phyloP scores from a whole-genome alignment of 2,113 vertebrate species.

The Chionomys nivalis region DNA sequence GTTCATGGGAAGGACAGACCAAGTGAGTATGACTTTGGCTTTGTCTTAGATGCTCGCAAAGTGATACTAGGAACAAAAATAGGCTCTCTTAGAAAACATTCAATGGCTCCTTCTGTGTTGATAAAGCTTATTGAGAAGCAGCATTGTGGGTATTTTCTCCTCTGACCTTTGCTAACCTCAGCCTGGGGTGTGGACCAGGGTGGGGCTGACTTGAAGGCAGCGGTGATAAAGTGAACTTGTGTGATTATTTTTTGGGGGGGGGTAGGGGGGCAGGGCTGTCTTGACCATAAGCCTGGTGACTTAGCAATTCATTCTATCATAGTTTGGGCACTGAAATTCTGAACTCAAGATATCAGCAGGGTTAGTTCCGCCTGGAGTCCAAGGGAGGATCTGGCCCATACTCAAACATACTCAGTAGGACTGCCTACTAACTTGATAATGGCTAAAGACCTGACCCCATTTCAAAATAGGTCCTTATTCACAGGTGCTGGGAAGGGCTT shows the following conservation, averaged over 20 bases:
- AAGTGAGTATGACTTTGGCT: not conserved
- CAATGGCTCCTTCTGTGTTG: not conserved
- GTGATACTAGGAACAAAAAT: slow-evolving; percentile 43
- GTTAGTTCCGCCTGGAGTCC: rapidly evolving
- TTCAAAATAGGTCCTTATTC: not conserved
- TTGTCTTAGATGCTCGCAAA: slow-evolving; percentile 18
- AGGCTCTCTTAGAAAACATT: not conserved
- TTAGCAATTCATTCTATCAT: rapidly evolving
- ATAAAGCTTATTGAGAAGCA: slow-evolving; percentile 40
- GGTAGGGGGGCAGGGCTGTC: not conserved
- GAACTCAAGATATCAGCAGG: not conserved
- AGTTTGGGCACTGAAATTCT: not conserved
- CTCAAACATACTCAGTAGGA: not conserved
- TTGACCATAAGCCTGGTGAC: rapidly evolving
- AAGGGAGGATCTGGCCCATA: not conserved
- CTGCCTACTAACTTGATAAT: too few species aligned
- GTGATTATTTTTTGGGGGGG: not conserved
- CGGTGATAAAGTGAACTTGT: not conserved
- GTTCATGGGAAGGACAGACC: not conserved
- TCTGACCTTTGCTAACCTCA: not conserved
- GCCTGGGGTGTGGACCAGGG: not conserved
- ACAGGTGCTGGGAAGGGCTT: not conserved
- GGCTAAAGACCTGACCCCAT: not conserved
- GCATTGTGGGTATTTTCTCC: not conserved
- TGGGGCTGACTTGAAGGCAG: not conserved